Evolutionary conservation across 1,140 invertebrate genomes (phyloP), one percentile per base, ranked within the genome.

Genomic region (Atta cephalotes): DNA sequence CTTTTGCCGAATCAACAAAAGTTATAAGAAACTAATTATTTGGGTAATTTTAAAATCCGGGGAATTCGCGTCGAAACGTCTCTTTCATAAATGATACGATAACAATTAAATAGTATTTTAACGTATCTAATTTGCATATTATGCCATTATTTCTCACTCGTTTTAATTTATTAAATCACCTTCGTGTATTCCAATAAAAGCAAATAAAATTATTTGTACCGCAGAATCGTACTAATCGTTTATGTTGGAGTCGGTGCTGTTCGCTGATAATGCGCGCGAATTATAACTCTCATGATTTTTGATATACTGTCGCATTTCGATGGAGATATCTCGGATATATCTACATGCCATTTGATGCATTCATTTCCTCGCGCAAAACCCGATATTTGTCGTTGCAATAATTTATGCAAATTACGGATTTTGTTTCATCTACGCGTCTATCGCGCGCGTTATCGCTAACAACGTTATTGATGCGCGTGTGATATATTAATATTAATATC

Each of bases 361-460:
- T 84, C 80, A 84, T 84, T 84, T 62, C 58, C 70, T 62, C 70
- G 56, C 35, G 56, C 35, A 80, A 71, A 58, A 35, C 70, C 1
- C 31, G 70, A 62, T 60, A 63, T 84, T 74, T 76, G 80, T 58
- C 45, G 56, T 84, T 49, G 70, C 45, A 49, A 84, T 84, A 84
- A 84, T 84, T 84, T 84, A 84, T 84, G 80, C 70, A 84, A 84
- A 84, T 80, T 53, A 68, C 14, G 63, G n/a, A 80, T 76, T 76
- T 84, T 39, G 70, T 84, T 74, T 84, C 9, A n/a, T 51, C 79
- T 58, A 56, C 51, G 51, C 58, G 6, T 39, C 80, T 74, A 63
- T 62, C 56, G 39, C 14, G 39, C 35, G 7, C 80, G 80, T 62
- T 74, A 74, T 39, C 14, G 39, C 14, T 18, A 62, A 62, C 53